Percentiles rank a stretch among this genome's conserved stretches.
These are phyloP conservation scores for Bolborhynchus lineola DNA, from an alignment of 2,113 vertebrate genomes.

Conservation along the genomic window DNA sequence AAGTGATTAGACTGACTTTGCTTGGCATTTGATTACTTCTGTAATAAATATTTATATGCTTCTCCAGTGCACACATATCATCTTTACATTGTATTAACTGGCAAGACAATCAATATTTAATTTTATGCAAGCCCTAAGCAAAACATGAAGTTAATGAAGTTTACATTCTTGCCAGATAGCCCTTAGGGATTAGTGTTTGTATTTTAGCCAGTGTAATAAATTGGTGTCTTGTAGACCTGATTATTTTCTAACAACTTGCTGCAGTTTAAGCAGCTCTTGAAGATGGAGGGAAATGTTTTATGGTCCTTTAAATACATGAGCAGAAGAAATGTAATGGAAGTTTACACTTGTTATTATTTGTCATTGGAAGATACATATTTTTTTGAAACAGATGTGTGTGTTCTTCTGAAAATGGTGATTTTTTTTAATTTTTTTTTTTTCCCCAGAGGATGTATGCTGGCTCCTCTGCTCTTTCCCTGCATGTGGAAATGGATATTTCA, in stretches of 20 bases:
- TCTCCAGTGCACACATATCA: neutral
- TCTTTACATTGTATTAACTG: neutral
- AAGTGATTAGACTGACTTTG: neutral
- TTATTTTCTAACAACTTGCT: neutral
- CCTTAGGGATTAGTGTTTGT: neutral
- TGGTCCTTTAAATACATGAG: neutral
- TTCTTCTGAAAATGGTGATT: neutral
- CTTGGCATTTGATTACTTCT: neutral
- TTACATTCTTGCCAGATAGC: neutral
- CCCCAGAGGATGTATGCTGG: neutral
- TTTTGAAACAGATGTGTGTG: neutral
- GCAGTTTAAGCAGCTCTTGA: neutral
- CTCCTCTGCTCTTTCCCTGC: accelerated
- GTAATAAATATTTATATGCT: slow-evolving; percentile 22
- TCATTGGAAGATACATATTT: neutral
- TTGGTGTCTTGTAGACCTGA: neutral
- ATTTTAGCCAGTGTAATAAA: neutral
- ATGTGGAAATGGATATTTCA: accelerated
- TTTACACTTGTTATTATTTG: neutral
- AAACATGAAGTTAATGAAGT: slow-evolving; percentile 36
- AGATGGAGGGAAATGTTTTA: neutral
- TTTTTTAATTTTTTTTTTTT: neutral
- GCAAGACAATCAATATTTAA: slow-evolving; percentile 17
- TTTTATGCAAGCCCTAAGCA: slow-evolving; percentile 10
- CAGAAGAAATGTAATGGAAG: neutral